Evolutionary conservation across 2,113 vertebrate genomes (phyloP).

Genomic region (Vulpes ferrilata): DNA sequence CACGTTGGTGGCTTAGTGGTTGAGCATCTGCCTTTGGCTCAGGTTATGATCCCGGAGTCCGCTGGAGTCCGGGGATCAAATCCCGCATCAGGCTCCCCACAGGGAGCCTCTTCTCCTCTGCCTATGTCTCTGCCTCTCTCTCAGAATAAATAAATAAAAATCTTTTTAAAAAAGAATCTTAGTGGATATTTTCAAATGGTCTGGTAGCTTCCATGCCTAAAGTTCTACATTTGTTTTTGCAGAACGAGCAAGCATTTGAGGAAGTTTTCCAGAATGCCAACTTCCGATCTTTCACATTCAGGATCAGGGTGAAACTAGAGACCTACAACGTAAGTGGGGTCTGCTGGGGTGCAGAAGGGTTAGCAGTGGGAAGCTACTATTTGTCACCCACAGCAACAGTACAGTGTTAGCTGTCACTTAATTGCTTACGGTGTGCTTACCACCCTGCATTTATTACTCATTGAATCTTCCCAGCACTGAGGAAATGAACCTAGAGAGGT

Average conservation of each 20-base stretch:
- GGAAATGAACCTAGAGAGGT: background rate
- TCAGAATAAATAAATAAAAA: too few relatives aligned
- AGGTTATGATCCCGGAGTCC: too few relatives aligned
- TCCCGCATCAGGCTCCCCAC: too few relatives aligned
- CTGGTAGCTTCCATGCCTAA: slow-evolving; percentile 48
- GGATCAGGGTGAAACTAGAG: slow-evolving; percentile 95
- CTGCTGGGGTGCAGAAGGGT: background rate
- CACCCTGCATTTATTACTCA: background rate
- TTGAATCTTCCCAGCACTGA: background rate
- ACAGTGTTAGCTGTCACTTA: background rate
- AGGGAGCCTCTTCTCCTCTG: too few relatives aligned
- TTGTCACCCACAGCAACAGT: background rate
- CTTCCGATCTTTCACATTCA: slow-evolving; percentile 95
- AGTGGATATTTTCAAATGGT: background rate
- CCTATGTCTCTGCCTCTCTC: too few relatives aligned
- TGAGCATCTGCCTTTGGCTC: too few relatives aligned
- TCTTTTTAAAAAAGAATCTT: background rate
- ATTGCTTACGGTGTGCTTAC: background rate
- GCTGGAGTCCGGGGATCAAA: too few relatives aligned
- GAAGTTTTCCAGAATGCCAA: slow-evolving; percentile 96
- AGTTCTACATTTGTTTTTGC: slow-evolving; percentile 76
- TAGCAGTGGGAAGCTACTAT: background rate
- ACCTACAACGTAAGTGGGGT: slow-evolving; percentile 96
- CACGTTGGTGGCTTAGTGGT: too few relatives aligned
- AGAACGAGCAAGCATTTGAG: slow-evolving; percentile 97